These are phyloP conservation scores for Lithophane semibrunnea DNA, from an alignment of 2,888 invertebrate genomes.

Conservation along the genomic window DNA sequence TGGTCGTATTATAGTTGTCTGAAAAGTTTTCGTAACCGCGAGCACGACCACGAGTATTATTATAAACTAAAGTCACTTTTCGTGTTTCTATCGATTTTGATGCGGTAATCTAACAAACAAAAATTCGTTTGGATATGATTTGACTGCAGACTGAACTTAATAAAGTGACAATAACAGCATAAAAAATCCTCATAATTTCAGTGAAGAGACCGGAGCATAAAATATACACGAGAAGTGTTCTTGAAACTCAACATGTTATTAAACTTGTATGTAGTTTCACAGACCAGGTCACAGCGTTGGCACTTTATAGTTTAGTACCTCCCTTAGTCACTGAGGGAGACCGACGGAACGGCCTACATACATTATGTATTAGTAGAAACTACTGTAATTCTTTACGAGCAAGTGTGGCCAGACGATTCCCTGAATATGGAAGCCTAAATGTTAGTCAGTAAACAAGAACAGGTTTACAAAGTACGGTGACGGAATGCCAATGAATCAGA, in stretches of 20 bases:
- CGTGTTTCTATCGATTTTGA: too few relatives aligned
- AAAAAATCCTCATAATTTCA: not conserved
- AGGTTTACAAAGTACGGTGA: not conserved
- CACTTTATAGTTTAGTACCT: conserved; percentile 50
- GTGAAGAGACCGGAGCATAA: conserved; percentile 2
- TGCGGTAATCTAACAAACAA: not conserved
- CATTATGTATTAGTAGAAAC: conserved; percentile 54
- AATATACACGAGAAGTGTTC: conserved; percentile 20
- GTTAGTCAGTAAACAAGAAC: conserved; percentile 23
- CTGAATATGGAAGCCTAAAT: conserved; percentile 55
- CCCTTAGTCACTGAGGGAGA: conserved; percentile 33
- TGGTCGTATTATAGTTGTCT: conserved; percentile 7
- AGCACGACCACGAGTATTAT: not conserved
- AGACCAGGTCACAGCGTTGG: conserved; percentile 22
- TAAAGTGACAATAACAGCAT: not conserved
- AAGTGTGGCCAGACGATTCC: conserved; percentile 27
- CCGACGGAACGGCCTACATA: conserved; percentile 27
- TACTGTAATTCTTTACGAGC: conserved; percentile 51
- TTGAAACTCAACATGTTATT: conserved; percentile 17
- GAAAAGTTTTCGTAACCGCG: conserved; percentile 23
- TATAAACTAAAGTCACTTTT: not conserved
- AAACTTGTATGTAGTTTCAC: conserved; percentile 30
- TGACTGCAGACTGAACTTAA: not conserved
- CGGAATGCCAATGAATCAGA: too few relatives aligned
- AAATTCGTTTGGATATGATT: not conserved